Percentiles rank a stretch among this genome's conserved stretches.
Evolutionary conservation across 1,140 invertebrate genomes (phyloP).

Genomic region (Pseudomyrmex cubaensis): DNA sequence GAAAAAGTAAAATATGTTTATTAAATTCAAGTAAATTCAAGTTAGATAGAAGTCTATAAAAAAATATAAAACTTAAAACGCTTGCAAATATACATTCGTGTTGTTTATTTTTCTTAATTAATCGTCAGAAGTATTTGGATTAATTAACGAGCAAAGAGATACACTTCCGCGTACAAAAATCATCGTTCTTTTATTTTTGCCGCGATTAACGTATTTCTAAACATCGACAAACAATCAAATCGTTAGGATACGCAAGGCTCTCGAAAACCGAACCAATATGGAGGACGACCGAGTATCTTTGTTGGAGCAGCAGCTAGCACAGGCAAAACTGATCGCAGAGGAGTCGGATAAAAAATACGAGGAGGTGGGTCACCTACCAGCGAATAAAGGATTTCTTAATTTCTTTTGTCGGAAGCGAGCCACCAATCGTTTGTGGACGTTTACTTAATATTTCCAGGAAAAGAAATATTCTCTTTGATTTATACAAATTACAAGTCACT

Average conservation of each 20-base stretch:
- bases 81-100: background rate
- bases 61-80: background rate
- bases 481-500: background rate
- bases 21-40: too few species aligned
- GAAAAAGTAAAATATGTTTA: background rate
- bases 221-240: constrained; percentile 75
- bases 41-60: background rate
- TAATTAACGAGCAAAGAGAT: background rate
- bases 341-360: constrained; percentile 99
- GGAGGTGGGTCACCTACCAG: constrained; percentile 90
- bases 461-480: background rate
- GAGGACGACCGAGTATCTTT: constrained; percentile 98
- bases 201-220: constrained; percentile 69
- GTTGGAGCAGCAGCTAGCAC: constrained; percentile 97
- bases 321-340: constrained; percentile 98
- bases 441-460: background rate
- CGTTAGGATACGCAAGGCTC: constrained; percentile 98
- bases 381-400: constrained; percentile 59
- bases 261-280: constrained; percentile 99
- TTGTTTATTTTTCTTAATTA: background rate
- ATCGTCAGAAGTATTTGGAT: background rate
- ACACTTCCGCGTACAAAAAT: background rate
- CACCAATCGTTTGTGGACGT: constrained; percentile 23
- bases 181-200: constrained; percentile 73
- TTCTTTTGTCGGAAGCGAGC: constrained; percentile 23